Base-by-base conservation (phyloP, 2,888 invertebrate species). In the Dexiosoma caninum region DNA sequence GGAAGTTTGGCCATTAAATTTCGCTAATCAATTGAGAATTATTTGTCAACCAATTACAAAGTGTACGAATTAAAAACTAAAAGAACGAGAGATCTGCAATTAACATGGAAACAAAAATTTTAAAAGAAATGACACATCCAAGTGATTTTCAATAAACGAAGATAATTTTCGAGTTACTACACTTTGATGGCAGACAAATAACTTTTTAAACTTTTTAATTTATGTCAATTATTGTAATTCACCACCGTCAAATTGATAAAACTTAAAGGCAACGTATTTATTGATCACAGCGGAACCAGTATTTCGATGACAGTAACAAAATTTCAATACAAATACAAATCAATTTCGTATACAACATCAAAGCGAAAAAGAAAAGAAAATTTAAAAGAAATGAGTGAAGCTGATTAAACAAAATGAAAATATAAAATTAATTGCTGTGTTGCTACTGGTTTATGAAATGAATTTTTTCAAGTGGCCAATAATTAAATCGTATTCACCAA, bases 371-470 rank as follows among this genome's bases (percentile, higher is more conserved):
- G 66, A 23, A 74, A n/a, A n/a, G n/a, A n/a, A n/a, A n/a, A n/a
- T n/a, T n/a, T n/a, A n/a, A n/a, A n/a, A n/a, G n/a, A n/a, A n/a
- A n/a, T n/a, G n/a, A n/a, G n/a, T n/a, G 55, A 66, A 46, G 57
- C 46, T 49, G 46, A 64, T 66, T 46, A 64, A n/a, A n/a, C n/a
- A 53, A 44, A 27, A 27, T 27, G 44, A 44, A 19, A 14, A 19
- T 27, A 35, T 16, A 27, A 46, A 19, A 40, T 16, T 16, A 62
- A 37, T 46, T 49, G 8, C 64, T 37, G 10, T 53, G 70, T 12
- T 40, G 64, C 66, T 78, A 66, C 70, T 64, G 72, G 57, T 71
- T 57, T 78, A 71, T 49, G n/a, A n/a, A n/a, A n/a, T 40, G 27
- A 70, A 12, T 21, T 55, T 23, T 42, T 30, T 40, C 10, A 0